Evolutionary conservation across 2,113 vertebrate genomes (phyloP).

Genomic region (Tetrax tetrax): DNA sequence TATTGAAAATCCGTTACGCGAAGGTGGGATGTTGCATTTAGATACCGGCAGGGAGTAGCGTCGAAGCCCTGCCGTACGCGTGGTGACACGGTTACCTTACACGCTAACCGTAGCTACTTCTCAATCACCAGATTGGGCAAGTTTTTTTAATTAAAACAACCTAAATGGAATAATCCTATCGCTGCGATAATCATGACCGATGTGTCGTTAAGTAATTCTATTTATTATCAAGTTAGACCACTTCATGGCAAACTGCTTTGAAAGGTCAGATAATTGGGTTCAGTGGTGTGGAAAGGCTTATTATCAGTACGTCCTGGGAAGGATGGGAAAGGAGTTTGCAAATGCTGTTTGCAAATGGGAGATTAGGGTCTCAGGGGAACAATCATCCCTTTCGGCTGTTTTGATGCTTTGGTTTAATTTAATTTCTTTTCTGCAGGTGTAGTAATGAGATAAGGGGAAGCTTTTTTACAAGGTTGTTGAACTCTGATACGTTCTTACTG

Average conservation of each 20-base stretch:
- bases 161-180: conserved; percentile 8
- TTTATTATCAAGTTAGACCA: conserved; percentile 73
- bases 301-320: conserved; percentile 66
- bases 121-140: neutral
- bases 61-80: accelerated
- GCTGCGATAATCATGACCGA: conserved; percentile 51
- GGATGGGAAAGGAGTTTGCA: conserved; percentile 66
- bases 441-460: conserved; percentile 72
- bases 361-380: conserved; percentile 73
- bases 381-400: conserved; percentile 65
- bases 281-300: conserved; percentile 74
- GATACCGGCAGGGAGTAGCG: neutral
- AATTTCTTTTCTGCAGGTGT: conserved; percentile 72
- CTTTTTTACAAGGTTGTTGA: conserved; percentile 69
- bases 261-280: conserved; percentile 77
- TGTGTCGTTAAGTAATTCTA: conserved; percentile 65
- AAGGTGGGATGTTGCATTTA: neutral
- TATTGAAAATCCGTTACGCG: neutral
- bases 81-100: neutral
- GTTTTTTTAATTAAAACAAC: neutral
- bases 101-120: neutral
- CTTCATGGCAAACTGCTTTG: conserved; percentile 59
- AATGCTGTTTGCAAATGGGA: conserved; percentile 71
- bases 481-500: conserved; percentile 44
- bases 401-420: conserved; percentile 63